Evolutionary conservation across 35 echinoderm and acorn worm species (phyloP).

Genomic region (Ptychodera flava): DNA sequence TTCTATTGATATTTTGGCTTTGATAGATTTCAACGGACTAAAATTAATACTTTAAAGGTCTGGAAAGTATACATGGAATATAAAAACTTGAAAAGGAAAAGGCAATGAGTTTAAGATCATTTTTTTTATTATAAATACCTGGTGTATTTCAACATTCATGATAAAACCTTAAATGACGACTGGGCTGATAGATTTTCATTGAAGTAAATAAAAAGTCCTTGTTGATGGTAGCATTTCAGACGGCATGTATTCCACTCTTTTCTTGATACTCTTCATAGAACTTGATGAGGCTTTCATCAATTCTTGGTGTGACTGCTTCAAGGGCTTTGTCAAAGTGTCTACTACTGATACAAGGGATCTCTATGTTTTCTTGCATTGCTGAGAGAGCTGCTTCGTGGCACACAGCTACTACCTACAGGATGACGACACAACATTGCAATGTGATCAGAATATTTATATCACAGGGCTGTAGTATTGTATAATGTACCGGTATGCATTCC

Average conservation of each 20-base stretch:
- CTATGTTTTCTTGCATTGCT: conserved; percentile 81
- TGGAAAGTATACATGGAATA: too few relatives aligned
- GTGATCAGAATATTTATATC: not conserved
- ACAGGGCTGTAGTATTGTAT: not conserved
- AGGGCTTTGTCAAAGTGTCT: conserved; percentile 68
- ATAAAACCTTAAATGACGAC: too few relatives aligned
- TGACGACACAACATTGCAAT: not conserved
- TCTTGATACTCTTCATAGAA: conserved; percentile 62
- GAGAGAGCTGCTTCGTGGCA: conserved; percentile 90
- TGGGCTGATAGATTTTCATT: too few relatives aligned
- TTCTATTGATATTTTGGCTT: too few relatives aligned
- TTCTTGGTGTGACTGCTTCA: conserved; percentile 65
- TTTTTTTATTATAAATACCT: too few relatives aligned
- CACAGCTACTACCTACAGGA: conserved; percentile 81
- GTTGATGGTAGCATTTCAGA: too few relatives aligned
- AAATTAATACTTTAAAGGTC: too few relatives aligned
- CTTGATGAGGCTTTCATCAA: conserved; percentile 40
- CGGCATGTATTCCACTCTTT: not conserved
- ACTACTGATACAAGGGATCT: conserved; percentile 19
- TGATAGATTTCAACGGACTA: too few relatives aligned
- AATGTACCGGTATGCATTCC: not conserved
- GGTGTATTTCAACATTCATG: too few relatives aligned
- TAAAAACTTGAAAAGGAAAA: too few relatives aligned
- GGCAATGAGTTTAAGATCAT: too few relatives aligned
- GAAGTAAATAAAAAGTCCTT: too few relatives aligned